These are phyloP conservation scores for Barypeithes pellucidus DNA, from an alignment of 2,888 invertebrate species.

Conservation along the genomic window DNA sequence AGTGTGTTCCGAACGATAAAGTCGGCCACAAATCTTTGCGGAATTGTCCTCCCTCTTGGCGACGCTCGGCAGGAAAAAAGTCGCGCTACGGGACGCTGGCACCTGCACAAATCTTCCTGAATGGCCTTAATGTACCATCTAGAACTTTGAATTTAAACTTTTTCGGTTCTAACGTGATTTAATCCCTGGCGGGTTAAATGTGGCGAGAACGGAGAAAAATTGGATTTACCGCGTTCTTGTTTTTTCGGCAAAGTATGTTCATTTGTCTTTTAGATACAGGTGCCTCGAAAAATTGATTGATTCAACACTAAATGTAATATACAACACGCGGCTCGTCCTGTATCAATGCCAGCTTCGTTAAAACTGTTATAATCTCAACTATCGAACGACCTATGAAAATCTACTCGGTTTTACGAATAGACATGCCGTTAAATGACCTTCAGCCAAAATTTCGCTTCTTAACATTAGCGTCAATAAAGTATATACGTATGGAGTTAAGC, in stretches of 20 bases:
- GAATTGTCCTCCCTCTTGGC: slow-evolving; percentile 61
- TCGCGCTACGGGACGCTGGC: slow-evolving; percentile 51
- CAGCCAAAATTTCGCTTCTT: too few species aligned
- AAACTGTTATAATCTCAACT: too few species aligned
- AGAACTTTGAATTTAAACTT: slow-evolving; percentile 58
- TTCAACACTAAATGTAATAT: too few species aligned
- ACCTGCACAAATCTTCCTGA: slow-evolving; percentile 61
- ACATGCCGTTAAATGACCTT: too few species aligned
- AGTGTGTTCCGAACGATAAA: slow-evolving; percentile 67
- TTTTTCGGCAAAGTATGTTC: slow-evolving; percentile 37
- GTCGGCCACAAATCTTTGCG: slow-evolving; percentile 66
- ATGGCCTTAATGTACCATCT: slow-evolving; percentile 60
- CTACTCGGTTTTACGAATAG: too few species aligned
- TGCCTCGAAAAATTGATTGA: too few species aligned
- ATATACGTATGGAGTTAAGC: too few species aligned
- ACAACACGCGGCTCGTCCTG: too few species aligned
- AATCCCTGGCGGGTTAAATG: slow-evolving; percentile 47
- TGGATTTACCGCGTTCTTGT: slow-evolving; percentile 32
- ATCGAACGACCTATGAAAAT: too few species aligned
- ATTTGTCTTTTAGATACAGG: slow-evolving; percentile 39
- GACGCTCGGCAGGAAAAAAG: slow-evolving; percentile 57
- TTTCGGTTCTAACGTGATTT: slow-evolving; percentile 50
- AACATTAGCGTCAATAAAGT: too few species aligned
- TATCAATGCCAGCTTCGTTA: too few species aligned
- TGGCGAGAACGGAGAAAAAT: slow-evolving; percentile 44